Conservation (phyloP, 2,888 invertebrate genomes). For the Acrobasis repandana region DNA sequence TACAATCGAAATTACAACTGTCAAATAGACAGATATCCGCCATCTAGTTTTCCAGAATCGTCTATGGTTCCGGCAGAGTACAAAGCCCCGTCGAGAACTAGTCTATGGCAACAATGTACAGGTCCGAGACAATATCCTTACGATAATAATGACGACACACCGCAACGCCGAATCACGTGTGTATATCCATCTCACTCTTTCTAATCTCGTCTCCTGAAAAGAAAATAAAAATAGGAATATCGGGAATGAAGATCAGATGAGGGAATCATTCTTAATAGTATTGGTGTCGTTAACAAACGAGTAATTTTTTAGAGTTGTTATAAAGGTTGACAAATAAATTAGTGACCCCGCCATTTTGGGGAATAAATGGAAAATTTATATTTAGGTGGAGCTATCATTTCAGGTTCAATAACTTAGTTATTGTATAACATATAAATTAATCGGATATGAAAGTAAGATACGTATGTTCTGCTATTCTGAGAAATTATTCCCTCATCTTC, state of each 20-base stretch:
- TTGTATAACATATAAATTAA: no score
- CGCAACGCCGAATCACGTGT: conserved; percentile 52
- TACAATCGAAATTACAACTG: conserved; percentile 9
- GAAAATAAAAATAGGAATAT: conserved; percentile 3
- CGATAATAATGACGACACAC: conserved; percentile 46
- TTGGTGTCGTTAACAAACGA: no score
- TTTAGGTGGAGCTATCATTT: no score
- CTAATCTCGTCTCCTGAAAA: conserved; percentile 34
- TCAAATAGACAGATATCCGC: not conserved
- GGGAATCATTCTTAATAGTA: not conserved
- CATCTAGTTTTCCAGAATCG: not conserved
- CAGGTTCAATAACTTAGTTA: no score
- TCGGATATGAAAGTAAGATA: no score
- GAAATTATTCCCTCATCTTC: no score
- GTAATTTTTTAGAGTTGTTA: no score
- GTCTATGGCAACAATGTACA: conserved; percentile 69
- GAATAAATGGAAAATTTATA: no score
- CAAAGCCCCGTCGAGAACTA: conserved; percentile 31
- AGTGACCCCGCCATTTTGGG: no score
- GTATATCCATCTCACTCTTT: conserved; percentile 42
- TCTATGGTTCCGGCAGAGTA: conserved; percentile 29
- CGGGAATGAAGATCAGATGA: not conserved
- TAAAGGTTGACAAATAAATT: no score
- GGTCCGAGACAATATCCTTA: conserved; percentile 40
- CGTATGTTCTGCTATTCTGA: no score